Base-by-base conservation (phyloP, 2,797 vertebrate species). In the Synanceia verrucosa region DNA sequence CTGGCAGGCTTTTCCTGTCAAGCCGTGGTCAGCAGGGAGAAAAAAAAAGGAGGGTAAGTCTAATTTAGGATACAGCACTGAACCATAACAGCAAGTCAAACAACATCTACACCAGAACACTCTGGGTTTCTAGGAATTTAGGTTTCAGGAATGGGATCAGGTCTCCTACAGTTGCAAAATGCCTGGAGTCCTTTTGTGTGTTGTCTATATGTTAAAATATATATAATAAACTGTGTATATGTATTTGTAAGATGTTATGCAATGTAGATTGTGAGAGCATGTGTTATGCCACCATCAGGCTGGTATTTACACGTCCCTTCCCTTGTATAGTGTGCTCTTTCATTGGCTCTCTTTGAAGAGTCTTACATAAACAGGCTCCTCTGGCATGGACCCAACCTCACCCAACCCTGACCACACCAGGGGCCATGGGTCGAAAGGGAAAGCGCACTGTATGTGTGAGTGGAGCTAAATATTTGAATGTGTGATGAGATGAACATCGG, bases 261-360 rank as follows among this genome's bases (percentile, higher is more conserved):
- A 52, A 57, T 78, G 68, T 37, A 72, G 66, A 78, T 24, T 50
- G 34, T 65, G 63, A 18, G 19, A 67, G 70, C 50, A 55, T 73
- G 83, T 78, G 82, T 86, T 88, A 72, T 92, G 87, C 80, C 86
- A 93, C 89, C 86, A 90, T 73, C 60, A 65, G 79, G 57, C 76
- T 82, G 73, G 73, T 93, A 90, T 93, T 92, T 91, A 91, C 88
- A 86, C 88, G 88, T 71, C 82, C 84, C 68, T 73, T 86, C 76
- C 65, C 82, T 72, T 57, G 66, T 78, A 92, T 88, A 93, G 80
- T 84, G 72, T 51, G 65, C 86, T 85, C 91, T 90, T 92, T 92
- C 86, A 88, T 78, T 76, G 61, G 66, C 60, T 79, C 64, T 64
- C 91, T 91, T 89, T 92, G 89, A 92, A 92, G 74, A 83, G 65